Percentiles rank a stretch among this genome's conserved stretches.
phyloP scores from a whole-genome alignment of 2,888 invertebrate genomes.

The Mythimna albipuncta region DNA sequence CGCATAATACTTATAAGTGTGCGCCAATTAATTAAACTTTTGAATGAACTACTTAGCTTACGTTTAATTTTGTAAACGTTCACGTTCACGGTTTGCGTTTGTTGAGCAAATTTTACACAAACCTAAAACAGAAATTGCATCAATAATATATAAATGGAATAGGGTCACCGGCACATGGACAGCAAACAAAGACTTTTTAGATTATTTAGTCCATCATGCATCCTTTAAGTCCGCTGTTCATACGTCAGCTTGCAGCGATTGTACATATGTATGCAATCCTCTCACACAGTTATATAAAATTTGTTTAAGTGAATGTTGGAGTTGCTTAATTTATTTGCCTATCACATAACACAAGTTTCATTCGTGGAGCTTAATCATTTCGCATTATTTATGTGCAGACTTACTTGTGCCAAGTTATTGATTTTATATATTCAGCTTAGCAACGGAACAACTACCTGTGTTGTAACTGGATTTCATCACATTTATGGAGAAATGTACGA shows the following conservation, averaged over 20 bases:
- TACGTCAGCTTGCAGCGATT: constrained; percentile 30
- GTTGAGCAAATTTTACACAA: constrained; percentile 46
- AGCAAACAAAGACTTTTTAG: not conserved
- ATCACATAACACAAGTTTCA: constrained; percentile 61
- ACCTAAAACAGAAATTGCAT: constrained; percentile 31
- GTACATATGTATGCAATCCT: constrained; percentile 37
- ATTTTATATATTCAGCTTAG: constrained; percentile 21
- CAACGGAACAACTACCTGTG: constrained; percentile 22
- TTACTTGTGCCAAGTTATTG: constrained; percentile 27
- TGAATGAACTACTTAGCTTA: constrained; percentile 47
- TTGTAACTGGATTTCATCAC: constrained; percentile 47
- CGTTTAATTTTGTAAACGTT: constrained; percentile 39
- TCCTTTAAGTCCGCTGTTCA: constrained; percentile 8
- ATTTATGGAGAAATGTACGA: constrained; percentile 46
- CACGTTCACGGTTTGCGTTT: constrained; percentile 27
- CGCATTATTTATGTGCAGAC: constrained; percentile 41
- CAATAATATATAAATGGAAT: constrained; percentile 18
- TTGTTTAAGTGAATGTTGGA: constrained; percentile 60
- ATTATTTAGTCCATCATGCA: constrained; percentile 3
- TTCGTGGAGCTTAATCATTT: constrained; percentile 55
- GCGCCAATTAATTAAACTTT: constrained; percentile 53
- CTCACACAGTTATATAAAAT: constrained; percentile 62
- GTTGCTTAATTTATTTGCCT: constrained; percentile 66
- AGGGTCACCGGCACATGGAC: constrained; percentile 2
- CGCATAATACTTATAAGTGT: constrained; percentile 46